These are phyloP conservation scores for Amorpha juglandis DNA, from an alignment of 2,888 invertebrate genomes.

Conservation along the genomic window DNA sequence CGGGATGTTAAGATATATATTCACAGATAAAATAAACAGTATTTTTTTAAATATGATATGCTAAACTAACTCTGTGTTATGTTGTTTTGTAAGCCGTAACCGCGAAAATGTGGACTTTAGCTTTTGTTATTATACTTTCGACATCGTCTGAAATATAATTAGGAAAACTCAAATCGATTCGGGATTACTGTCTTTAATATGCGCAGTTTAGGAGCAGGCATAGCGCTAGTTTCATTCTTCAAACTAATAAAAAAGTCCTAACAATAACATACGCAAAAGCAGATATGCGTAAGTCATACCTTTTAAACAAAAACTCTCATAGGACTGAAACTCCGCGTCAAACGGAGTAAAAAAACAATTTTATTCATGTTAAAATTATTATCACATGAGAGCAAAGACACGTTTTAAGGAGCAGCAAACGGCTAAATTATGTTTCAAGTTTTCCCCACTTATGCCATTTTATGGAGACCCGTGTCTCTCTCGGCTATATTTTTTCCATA, in stretches of 20 bases:
- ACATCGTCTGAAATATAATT: too few species aligned
- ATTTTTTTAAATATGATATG: neutral
- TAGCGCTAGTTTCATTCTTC: too few species aligned
- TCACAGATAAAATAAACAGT: neutral
- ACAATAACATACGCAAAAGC: slow-evolving; percentile 29
- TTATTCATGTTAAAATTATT: slow-evolving; percentile 39
- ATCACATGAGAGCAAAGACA: slow-evolving; percentile 47
- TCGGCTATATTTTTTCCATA: slow-evolving; percentile 58
- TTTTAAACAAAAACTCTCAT: slow-evolving; percentile 15
- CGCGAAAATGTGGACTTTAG: too few species aligned
- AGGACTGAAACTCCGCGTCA: slow-evolving; percentile 13
- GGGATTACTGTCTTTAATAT: too few species aligned
- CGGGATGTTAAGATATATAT: neutral
- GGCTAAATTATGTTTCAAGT: slow-evolving; percentile 64
- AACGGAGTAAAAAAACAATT: slow-evolving; percentile 31
- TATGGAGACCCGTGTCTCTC: slow-evolving; percentile 59
- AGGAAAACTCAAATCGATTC: too few species aligned
- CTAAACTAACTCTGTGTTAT: neutral
- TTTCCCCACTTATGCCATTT: slow-evolving; percentile 61
- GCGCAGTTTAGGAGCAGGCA: too few species aligned
- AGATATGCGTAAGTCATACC: slow-evolving; percentile 12
- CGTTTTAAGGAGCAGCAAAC: slow-evolving; percentile 51
- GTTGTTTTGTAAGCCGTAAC: too few species aligned
- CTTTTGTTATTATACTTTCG: too few species aligned
- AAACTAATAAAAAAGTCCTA: neutral